Percentiles rank a stretch among this genome's conserved stretches.
Conservation (phyloP, 2,797 vertebrate species). For the Moxostoma hubbsi region DNA sequence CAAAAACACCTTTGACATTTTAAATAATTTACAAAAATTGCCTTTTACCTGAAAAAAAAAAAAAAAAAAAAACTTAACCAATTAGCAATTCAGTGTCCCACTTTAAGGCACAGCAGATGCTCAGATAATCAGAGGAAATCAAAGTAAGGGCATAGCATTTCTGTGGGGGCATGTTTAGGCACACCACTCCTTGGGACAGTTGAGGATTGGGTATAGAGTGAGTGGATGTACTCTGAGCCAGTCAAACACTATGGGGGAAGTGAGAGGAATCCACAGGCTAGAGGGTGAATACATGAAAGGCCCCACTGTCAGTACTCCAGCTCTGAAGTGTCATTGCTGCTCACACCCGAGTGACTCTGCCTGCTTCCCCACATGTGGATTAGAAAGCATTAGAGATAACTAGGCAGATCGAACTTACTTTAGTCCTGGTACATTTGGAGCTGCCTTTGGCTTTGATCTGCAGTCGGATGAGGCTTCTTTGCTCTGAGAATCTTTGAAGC, state of each 20-base stretch:
- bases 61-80: not conserved
- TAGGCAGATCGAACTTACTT: constrained; percentile 66
- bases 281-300: constrained; percentile 62
- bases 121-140: constrained; percentile 39
- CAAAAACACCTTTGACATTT: too few species aligned
- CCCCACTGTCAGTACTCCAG: constrained; percentile 59
- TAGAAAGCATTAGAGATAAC: constrained; percentile 26
- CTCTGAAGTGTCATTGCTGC: constrained; percentile 22
- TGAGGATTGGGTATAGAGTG: constrained; percentile 65
- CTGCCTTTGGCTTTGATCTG: constrained; percentile 76
- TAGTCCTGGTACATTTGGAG: constrained; percentile 58
- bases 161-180: constrained; percentile 60
- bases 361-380: constrained; percentile 35
- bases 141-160: constrained; percentile 58
- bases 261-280: constrained; percentile 56
- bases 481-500: constrained; percentile 57
- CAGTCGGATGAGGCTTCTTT: constrained; percentile 72
- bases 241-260: constrained; percentile 64
- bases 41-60: not conserved
- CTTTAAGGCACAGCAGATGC: constrained; percentile 18
- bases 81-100: constrained; percentile 8
- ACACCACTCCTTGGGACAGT: constrained; percentile 64
- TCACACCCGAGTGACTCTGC: constrained; percentile 51
- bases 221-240: constrained; percentile 67
- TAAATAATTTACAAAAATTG: not conserved